phyloP scores from a whole-genome alignment of 2,113 vertebrate genomes.

The Anhinga anhinga region DNA sequence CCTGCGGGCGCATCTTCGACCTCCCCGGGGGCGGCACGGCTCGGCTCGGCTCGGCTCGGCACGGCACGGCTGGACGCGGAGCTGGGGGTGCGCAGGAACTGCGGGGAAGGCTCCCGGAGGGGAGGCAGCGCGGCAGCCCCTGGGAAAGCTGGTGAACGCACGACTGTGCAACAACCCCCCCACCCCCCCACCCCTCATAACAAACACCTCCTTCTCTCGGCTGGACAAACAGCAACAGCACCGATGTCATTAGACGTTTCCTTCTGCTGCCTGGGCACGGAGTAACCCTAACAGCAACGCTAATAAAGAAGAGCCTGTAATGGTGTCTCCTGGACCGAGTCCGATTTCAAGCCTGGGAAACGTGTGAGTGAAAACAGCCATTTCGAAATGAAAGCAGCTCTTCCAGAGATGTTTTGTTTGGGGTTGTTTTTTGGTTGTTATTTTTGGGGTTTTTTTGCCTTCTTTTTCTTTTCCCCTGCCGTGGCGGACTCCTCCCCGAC shows the following conservation, averaged over 20 bases:
- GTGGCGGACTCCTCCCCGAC: rapidly evolving
- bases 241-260: neutral
- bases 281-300: neutral
- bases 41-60: too few species aligned
- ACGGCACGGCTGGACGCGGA: neutral
- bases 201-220: neutral
- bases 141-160: neutral
- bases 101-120: neutral
- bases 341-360: neutral
- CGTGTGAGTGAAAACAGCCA: neutral
- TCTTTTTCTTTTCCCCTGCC: neutral
- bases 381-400: slow-evolving; percentile 3
- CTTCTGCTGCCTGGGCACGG: neutral
- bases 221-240: neutral
- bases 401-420: too few species aligned
- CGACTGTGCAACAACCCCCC: too few species aligned
- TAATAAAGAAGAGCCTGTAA: neutral
- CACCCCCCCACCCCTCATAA: too few species aligned
- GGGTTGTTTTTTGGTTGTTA: too few species aligned
- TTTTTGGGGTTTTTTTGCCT: too few species aligned
- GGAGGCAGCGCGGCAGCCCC: neutral
- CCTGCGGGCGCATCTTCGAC: neutral
- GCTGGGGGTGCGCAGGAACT: neutral
- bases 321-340: neutral
- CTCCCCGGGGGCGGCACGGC: rapidly evolving